phyloP scores from a whole-genome alignment of 2,888 invertebrate species.

The Drosophila mettleri region DNA sequence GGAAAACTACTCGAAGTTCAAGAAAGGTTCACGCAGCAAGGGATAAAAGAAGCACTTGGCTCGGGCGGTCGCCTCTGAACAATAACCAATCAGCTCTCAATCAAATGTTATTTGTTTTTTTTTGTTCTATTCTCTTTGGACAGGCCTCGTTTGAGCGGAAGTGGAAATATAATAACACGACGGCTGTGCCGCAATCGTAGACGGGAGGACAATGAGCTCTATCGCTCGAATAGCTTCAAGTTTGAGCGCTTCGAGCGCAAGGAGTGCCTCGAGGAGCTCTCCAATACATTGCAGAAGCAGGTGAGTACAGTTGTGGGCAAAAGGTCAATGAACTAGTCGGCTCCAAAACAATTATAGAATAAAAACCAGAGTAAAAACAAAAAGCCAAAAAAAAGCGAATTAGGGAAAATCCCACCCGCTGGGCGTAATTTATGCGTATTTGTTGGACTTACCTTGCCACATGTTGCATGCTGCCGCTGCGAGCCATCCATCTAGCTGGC shows the following conservation, averaged over 20 bases:
- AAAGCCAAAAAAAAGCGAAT: neutral
- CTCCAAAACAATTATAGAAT: neutral
- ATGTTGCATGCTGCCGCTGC: slow-evolving; percentile 63
- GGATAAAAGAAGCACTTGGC: neutral
- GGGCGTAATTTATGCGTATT: slow-evolving; percentile 48
- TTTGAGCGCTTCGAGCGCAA: slow-evolving; percentile 92
- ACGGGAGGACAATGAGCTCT: slow-evolving; percentile 92
- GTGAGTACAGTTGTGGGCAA: slow-evolving; percentile 85
- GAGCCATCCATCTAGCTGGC: slow-evolving; percentile 33
- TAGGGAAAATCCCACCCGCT: neutral
- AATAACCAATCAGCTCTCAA: neutral
- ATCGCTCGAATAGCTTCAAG: slow-evolving; percentile 94
- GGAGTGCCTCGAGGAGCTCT: slow-evolving; percentile 88
- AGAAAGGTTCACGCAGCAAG: neutral
- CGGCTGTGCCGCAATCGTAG: slow-evolving; percentile 91
- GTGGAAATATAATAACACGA: slow-evolving; percentile 87
- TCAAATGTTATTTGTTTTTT: neutral
- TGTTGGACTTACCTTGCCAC: slow-evolving; percentile 47
- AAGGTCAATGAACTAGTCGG: neutral
- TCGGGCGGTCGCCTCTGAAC: neutral
- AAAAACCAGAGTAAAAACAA: too few relatives aligned
- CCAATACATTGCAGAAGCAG: slow-evolving; percentile 88
- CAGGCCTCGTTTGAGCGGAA: slow-evolving; percentile 83
- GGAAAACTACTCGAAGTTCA: neutral
- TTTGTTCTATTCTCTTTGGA: neutral